Evolutionary conservation across 2,113 vertebrate genomes (phyloP).

Genomic region (Mugil cephalus): DNA sequence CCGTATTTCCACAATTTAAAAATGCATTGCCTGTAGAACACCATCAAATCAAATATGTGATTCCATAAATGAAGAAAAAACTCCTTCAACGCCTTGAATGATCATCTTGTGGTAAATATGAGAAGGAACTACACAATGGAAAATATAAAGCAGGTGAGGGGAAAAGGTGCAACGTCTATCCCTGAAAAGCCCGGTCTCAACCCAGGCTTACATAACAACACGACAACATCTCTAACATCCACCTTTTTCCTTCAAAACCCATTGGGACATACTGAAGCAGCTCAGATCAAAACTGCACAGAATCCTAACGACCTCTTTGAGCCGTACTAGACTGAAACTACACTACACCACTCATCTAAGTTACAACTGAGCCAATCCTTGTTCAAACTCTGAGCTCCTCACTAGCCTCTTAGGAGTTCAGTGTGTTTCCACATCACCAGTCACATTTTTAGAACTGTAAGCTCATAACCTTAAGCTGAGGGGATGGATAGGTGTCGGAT

Average conservation of each 20-base stretch:
- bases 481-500: neutral
- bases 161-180: conserved; percentile 24
- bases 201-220: conserved; percentile 56
- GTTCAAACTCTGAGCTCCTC: conserved; percentile 22
- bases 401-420: conserved; percentile 21
- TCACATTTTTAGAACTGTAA: conserved; percentile 12
- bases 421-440: conserved; percentile 30
- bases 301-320: conserved; percentile 68
- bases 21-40: neutral
- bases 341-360: conserved; percentile 1
- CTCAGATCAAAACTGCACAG: conserved; percentile 33
- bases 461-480: neutral
- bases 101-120: neutral
- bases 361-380: conserved; percentile 46
- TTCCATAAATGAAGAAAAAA: neutral
- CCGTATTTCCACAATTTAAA: neutral
- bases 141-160: neutral
- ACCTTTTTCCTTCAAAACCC: conserved; percentile 43
- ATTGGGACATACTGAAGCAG: conserved; percentile 36
- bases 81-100: neutral
- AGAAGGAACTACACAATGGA: conserved; percentile 3
- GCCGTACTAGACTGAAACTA: conserved; percentile 41
- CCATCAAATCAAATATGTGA: neutral
- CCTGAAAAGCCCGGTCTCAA: conserved; percentile 50
- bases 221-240: conserved; percentile 52